Evolutionary conservation across 2,113 vertebrate species (phyloP).

Genomic region (Garra rufa): DNA sequence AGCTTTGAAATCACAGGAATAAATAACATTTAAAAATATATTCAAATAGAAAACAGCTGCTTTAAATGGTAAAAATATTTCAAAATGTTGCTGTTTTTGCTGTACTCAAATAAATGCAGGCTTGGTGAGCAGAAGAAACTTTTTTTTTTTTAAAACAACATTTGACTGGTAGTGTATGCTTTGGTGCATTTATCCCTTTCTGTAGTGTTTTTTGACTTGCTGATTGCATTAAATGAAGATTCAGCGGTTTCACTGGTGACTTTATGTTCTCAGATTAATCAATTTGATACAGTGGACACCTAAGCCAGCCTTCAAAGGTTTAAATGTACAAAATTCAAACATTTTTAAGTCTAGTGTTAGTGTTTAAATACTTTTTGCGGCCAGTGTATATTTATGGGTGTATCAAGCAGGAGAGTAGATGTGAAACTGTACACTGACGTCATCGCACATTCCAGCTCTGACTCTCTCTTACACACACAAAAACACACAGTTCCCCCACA

Average conservation of each 20-base stretch:
- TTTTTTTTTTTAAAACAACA: too few relatives aligned
- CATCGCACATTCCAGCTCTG: conserved; percentile 47
- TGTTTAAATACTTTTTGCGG: background rate
- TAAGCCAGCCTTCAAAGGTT: background rate
- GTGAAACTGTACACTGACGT: conserved; percentile 32
- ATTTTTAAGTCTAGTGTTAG: background rate
- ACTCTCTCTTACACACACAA: conserved; percentile 3
- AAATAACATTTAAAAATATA: too few relatives aligned
- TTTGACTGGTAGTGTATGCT: too few relatives aligned
- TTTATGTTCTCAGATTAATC: background rate
- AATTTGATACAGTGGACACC: background rate
- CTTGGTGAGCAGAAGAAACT: too few relatives aligned
- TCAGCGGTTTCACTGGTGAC: background rate
- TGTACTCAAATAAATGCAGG: too few relatives aligned
- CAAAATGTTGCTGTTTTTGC: too few relatives aligned
- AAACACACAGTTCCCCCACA: conserved; percentile 22
- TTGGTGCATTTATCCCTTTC: background rate
- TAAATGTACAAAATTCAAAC: background rate
- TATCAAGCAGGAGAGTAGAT: conserved; percentile 35
- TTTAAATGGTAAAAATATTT: too few relatives aligned
- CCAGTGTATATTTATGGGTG: background rate
- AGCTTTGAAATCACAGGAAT: too few relatives aligned
- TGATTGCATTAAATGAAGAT: background rate
- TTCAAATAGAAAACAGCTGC: too few relatives aligned
- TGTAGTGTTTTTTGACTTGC: background rate